Conservation (phyloP, 2,888 invertebrate species). For the Leptinotarsa juncta region DNA sequence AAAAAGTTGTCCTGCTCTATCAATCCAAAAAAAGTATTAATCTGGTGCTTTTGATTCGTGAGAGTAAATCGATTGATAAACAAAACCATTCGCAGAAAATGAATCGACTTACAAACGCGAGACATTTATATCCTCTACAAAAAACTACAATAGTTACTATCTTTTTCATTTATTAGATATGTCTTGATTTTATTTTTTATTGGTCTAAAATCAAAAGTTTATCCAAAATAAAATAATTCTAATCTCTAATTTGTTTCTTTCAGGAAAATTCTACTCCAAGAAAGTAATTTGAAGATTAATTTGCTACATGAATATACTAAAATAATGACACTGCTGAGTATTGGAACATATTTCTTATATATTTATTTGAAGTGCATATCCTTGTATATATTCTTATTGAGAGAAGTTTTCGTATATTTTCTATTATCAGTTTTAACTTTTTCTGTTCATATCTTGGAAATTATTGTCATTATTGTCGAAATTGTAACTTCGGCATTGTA, state of each 20-base stretch:
- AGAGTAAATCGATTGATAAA: too few species aligned
- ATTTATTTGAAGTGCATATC: conserved; percentile 3
- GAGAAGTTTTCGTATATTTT: neutral
- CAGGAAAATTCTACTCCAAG: neutral
- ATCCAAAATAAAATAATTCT: too few species aligned
- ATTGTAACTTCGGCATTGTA: neutral
- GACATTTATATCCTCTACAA: too few species aligned
- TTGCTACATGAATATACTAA: neutral
- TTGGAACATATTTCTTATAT: conserved; percentile 1
- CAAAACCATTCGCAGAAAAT: too few species aligned
- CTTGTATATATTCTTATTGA: neutral
- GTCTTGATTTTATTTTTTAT: too few species aligned
- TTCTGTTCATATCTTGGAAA: neutral
- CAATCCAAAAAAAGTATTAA: too few species aligned
- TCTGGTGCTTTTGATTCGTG: too few species aligned
- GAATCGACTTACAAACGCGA: too few species aligned
- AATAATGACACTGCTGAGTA: neutral
- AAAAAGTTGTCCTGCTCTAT: too few species aligned
- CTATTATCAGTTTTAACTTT: neutral
- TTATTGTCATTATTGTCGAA: neutral
- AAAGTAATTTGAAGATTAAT: neutral
- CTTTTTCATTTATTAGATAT: too few species aligned
- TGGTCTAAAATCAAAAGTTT: too few species aligned
- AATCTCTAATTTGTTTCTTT: neutral
- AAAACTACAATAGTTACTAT: too few species aligned